Evolutionary conservation across 2,888 invertebrate genomes (phyloP).

Genomic region (Dasysyrphus tricinctus): DNA sequence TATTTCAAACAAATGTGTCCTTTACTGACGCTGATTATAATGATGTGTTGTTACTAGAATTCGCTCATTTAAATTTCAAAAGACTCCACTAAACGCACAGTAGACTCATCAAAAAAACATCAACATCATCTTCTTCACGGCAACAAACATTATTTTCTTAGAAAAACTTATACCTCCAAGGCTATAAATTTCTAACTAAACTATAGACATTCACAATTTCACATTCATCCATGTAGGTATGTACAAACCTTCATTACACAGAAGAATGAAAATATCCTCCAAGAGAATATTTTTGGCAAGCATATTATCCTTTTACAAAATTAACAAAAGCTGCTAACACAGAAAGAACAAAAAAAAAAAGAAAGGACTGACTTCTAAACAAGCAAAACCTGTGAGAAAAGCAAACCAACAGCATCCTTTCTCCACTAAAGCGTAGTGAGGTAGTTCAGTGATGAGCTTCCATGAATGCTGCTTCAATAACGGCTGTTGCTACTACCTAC

Average conservation of each 20-base stretch:
- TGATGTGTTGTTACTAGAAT: constrained; percentile 2
- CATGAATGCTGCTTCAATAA: constrained; percentile 55
- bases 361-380: not conserved
- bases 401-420: constrained; percentile 49
- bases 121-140: constrained; percentile 29
- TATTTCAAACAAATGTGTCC: not conserved
- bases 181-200: constrained; percentile 34
- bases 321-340: constrained; percentile 33
- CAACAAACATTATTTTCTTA: constrained; percentile 1
- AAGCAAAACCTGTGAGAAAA: constrained; percentile 25
- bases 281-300: constrained; percentile 59
- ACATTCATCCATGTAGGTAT: not conserved
- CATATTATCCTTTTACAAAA: constrained; percentile 36
- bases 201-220: not conserved
- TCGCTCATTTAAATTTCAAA: constrained; percentile 26
- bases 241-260: not conserved
- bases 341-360: not conserved
- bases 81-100: constrained; percentile 48
- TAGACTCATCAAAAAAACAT: constrained; percentile 44
- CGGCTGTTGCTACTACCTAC: constrained; percentile 33
- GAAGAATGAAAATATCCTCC: constrained; percentile 36
- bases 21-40: not conserved
- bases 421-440: constrained; percentile 66
- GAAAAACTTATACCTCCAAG: constrained; percentile 21
- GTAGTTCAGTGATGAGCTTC: constrained; percentile 74